A percentile compares a stretch with the other conserved stretches of the same genome.
These are phyloP conservation scores for Danio rerio DNA, from an alignment of 2,113 vertebrate species.

Conservation along the genomic window DNA sequence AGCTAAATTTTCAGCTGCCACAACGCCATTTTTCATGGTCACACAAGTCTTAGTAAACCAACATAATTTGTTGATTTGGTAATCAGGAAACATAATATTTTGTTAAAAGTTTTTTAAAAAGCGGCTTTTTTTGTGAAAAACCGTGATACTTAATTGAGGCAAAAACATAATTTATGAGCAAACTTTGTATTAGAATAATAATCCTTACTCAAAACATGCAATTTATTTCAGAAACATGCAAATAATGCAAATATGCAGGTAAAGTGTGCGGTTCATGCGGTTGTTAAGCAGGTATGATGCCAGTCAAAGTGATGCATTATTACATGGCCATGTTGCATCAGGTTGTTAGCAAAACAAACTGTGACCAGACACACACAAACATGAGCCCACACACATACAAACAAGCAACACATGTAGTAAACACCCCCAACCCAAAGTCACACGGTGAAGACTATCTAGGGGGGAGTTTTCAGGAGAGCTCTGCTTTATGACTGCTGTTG, in stretches of 20 bases:
- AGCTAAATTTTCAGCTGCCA: too few species aligned
- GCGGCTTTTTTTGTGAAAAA: too few species aligned
- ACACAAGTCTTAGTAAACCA: too few species aligned
- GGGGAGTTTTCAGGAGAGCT: constrained; percentile 26
- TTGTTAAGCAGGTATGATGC: neutral
- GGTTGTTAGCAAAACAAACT: neutral
- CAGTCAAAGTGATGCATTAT: neutral
- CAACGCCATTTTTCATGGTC: too few species aligned
- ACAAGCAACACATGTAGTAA: neutral
- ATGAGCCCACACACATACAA: neutral
- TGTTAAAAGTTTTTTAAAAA: too few species aligned
- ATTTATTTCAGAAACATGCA: neutral
- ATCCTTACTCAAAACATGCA: too few species aligned
- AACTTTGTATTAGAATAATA: too few species aligned
- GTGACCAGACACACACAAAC: neutral
- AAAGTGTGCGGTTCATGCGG: neutral
- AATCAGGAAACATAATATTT: too few species aligned
- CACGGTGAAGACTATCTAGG: constrained; percentile 17
- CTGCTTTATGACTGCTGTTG: constrained; percentile 46
- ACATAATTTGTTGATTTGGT: too few species aligned
- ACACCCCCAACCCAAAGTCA: neutral
- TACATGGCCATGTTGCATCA: neutral
- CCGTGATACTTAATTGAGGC: too few species aligned
- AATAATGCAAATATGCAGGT: neutral
- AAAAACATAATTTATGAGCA: too few species aligned